These are phyloP conservation scores for Campylomormyrus tamandua DNA, from an alignment of 2,113 vertebrate species.

Conservation along the genomic window DNA sequence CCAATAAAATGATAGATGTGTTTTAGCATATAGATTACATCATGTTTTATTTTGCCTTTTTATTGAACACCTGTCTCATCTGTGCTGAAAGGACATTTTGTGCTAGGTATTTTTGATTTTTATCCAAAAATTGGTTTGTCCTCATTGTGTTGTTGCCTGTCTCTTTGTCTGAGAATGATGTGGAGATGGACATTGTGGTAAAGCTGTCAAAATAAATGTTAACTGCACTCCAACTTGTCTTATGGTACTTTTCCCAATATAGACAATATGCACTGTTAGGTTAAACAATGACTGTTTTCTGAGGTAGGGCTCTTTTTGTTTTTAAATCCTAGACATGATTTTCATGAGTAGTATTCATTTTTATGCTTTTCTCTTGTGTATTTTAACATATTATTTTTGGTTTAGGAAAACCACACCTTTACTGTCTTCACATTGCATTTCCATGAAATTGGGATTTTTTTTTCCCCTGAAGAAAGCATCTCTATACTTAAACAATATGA, in stretches of 20 bases:
- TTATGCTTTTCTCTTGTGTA: background rate
- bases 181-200: background rate
- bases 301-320: background rate
- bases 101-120: background rate
- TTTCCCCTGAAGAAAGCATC: background rate
- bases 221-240: background rate
- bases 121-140: background rate
- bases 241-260: background rate
- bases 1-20: background rate
- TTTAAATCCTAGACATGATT: background rate
- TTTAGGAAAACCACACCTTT: background rate
- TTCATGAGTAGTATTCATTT: background rate
- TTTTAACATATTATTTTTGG: background rate
- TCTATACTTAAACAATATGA: background rate
- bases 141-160: background rate
- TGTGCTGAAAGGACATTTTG: background rate
- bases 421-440: background rate
- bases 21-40: background rate
- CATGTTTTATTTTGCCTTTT: background rate
- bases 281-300: background rate
- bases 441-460: background rate
- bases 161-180: conserved; percentile 1
- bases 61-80: background rate
- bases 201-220: conserved; percentile 19
- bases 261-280: background rate